These are phyloP conservation scores for Denticeps clupeoides DNA, from an alignment of 2,797 vertebrate species.

Conservation along the genomic window DNA sequence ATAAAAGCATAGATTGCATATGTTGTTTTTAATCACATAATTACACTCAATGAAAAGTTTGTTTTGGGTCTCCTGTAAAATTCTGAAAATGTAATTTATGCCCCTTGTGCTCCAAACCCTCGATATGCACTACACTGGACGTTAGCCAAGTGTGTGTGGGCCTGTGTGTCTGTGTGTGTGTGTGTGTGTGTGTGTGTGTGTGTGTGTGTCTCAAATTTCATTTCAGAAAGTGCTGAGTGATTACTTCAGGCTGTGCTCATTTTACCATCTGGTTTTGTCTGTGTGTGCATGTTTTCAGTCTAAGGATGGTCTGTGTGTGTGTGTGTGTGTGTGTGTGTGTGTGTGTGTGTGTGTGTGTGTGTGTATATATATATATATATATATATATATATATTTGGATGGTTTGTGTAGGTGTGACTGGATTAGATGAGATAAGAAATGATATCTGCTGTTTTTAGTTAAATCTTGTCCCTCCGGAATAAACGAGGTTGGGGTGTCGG, in stretches of 20 bases:
- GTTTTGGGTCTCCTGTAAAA: no score
- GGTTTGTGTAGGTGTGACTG: neutral
- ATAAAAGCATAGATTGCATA: neutral
- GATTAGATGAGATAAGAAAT: neutral
- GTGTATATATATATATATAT: no score
- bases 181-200: neutral
- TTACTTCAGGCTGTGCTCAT: neutral
- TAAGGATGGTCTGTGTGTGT: neutral
- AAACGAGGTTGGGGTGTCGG: no score
- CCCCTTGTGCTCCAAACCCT: neutral
- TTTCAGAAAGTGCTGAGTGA: conserved; percentile 4
- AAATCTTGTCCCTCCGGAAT: no score
- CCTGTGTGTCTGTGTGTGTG: neutral
- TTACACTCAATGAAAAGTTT: neutral
- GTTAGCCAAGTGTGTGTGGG: neutral
- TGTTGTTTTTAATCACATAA: no score
- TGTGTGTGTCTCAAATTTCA: neutral
- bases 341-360: no score
- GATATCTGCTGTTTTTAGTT: no score
- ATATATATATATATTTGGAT: no score
- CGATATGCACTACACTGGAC: no score
- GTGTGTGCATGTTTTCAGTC: neutral
- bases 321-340: no score
- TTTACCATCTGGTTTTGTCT: conserved; percentile 1
- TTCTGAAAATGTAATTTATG: neutral